Evolutionary conservation across 1,140 invertebrate species (phyloP).

Genomic region (Eupeodes corollae): DNA sequence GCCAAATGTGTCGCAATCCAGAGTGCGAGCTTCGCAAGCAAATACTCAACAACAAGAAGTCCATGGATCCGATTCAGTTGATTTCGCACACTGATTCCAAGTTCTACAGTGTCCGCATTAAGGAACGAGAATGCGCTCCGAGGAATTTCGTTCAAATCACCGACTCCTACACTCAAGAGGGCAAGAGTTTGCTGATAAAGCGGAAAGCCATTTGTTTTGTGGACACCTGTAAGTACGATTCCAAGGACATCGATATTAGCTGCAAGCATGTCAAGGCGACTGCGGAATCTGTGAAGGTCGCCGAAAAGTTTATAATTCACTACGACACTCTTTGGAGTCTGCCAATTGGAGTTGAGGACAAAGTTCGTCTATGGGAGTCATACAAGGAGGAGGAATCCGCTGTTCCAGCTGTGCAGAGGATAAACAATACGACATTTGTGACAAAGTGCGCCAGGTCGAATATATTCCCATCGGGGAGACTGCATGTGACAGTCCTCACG

Average conservation of each 20-base stretch:
- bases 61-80: constrained; percentile 22
- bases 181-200: constrained; percentile 18
- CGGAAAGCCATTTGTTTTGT: constrained; percentile 27
- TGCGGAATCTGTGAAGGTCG: constrained; percentile 9
- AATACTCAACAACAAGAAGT: constrained; percentile 3
- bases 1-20: constrained; percentile 19
- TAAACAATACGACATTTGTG: constrained; percentile 24
- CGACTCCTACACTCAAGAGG: constrained; percentile 14
- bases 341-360: constrained; percentile 24
- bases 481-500: constrained; percentile 26
- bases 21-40: constrained; percentile 19
- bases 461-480: constrained; percentile 20
- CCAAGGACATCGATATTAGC: constrained; percentile 4
- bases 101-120: constrained; percentile 20
- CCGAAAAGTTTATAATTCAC: constrained; percentile 17
- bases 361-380: constrained; percentile 24
- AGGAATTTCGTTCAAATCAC: constrained; percentile 26
- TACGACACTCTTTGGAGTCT: constrained; percentile 29
- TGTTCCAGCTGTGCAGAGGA: constrained; percentile 24
- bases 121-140: constrained; percentile 18
- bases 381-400: constrained; percentile 13
- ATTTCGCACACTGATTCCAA: constrained; percentile 12
- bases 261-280: constrained; percentile 14
- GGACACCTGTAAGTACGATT: constrained; percentile 16
- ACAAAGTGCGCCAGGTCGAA: constrained; percentile 24